Percentiles rank a stretch among this genome's conserved stretches.
These are phyloP conservation scores for Vulpes ferrilata DNA, from an alignment of 2,113 vertebrate species.

Conservation along the genomic window DNA sequence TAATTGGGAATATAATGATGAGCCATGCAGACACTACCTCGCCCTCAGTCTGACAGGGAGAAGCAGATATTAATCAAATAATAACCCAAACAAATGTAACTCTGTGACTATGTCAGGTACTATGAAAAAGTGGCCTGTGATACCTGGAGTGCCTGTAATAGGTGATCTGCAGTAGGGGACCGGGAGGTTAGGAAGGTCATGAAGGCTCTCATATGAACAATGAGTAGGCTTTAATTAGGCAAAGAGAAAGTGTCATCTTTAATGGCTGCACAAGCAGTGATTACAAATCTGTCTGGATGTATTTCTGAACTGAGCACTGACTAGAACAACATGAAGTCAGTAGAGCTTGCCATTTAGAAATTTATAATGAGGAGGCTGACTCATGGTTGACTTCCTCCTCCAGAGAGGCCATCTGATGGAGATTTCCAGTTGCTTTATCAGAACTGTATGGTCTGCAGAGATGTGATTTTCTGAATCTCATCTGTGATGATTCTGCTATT, in stretches of 20 bases:
- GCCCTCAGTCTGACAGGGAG: neutral
- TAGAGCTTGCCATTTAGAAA: constrained; percentile 4
- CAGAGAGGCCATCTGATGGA: neutral
- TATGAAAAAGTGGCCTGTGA: neutral
- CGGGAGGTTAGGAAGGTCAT: neutral
- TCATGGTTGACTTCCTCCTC: neutral
- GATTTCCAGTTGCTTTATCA: constrained; percentile 2
- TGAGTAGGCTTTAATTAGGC: neutral
- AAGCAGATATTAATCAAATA: constrained; percentile 44
- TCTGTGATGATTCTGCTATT: neutral
- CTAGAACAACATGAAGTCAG: neutral
- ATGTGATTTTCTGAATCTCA: neutral
- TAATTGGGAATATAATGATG: neutral
- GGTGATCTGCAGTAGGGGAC: neutral
- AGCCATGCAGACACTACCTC: neutral
- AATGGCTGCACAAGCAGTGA: neutral
- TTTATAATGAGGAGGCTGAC: constrained; percentile 32
- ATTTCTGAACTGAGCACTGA: constrained; percentile 23
- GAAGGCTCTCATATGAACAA: neutral
- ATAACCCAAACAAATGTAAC: neutral
- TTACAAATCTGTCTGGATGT: neutral
- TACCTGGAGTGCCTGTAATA: neutral
- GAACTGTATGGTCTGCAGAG: neutral
- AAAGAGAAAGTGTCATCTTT: neutral
- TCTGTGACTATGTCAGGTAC: neutral